Evolutionary conservation across 1,140 invertebrate genomes (phyloP), one percentile per base, ranked within the genome.

Genomic region (Centruroides sculpturatus): DNA sequence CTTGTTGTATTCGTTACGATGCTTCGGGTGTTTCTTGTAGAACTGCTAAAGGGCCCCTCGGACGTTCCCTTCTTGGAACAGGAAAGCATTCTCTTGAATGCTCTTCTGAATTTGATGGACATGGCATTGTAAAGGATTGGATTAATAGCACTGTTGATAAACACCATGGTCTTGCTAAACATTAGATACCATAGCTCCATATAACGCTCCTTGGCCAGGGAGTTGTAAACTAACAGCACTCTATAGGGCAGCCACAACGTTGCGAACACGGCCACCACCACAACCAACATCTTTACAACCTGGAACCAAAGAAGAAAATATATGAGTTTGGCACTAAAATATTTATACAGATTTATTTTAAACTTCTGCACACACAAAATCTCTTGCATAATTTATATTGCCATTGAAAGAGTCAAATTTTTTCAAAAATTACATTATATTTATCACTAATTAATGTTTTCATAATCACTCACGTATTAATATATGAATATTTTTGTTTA

Each of bases 231-330:
- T 4, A 83, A 72, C 70, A 81, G 73, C 1, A 77, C 77, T 4
- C 82, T 69, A 69, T 83, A 83, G 0, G 82, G 82, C 47, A 83
- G 69, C 82, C 82, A 83, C 35, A 83, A 70, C 0, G 76, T 75
- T 8, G 81, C 81, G 66, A 83, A 83, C 5, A 83, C 74, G 3
- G 72, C 73, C 10, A 83, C 81, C 10, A 83, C 79, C 9, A 81
- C 77, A 0, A 77, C 77, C 63, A 83, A 69, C 82, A 83, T 83
- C 64, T 82, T 81, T 8, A 83, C 79, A 12, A 83, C 81, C 81
- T 83, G 68, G 35, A 56, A 56, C 53, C n/a, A 55, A 34, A 60
- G 35, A 55, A 9, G n/a, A n/a, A 49, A 23, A 23, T 23, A 23
- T 23, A 56, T 11, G 41, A 6, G 4, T 36, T 10, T 11, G 23